Evolutionary conservation across 1,140 invertebrate species (phyloP).

Genomic region (Trinorchestia longiramus): DNA sequence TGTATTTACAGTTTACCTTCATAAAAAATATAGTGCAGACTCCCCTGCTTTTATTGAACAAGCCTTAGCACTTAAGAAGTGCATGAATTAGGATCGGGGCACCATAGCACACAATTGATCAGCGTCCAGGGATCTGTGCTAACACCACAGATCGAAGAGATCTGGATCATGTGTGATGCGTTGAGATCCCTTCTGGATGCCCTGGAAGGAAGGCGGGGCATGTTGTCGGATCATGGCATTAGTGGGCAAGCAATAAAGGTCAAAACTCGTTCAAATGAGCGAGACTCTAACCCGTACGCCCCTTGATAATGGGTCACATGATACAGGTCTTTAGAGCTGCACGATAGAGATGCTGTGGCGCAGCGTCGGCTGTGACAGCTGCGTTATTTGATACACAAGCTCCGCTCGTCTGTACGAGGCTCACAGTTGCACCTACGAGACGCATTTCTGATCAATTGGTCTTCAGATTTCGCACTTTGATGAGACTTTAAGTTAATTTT

Average conservation of each 20-base stretch:
- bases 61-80: not conserved
- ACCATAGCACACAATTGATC: not conserved
- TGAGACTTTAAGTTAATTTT: not conserved
- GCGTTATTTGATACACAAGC: not conserved
- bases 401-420: not conserved
- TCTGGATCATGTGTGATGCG: not conserved
- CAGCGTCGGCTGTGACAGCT: not conserved
- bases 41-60: not conserved
- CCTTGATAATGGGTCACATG: not conserved
- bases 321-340: not conserved
- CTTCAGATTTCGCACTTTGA: not conserved
- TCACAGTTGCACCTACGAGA: not conserved
- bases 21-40: not conserved
- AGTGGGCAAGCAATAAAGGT: not conserved
- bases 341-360: not conserved
- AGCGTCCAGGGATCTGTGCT: not conserved
- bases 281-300: not conserved
- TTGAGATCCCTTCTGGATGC: not conserved
- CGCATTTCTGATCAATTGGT: not conserved
- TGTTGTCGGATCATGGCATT: slow-evolving; percentile 2
- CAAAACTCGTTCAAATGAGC: not conserved
- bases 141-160: not conserved
- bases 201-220: not conserved
- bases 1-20: not conserved
- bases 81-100: not conserved